Evolutionary conservation across 2,888 invertebrate genomes (phyloP), one percentile per base, ranked within the genome.

Genomic region (Julus scandinavius): DNA sequence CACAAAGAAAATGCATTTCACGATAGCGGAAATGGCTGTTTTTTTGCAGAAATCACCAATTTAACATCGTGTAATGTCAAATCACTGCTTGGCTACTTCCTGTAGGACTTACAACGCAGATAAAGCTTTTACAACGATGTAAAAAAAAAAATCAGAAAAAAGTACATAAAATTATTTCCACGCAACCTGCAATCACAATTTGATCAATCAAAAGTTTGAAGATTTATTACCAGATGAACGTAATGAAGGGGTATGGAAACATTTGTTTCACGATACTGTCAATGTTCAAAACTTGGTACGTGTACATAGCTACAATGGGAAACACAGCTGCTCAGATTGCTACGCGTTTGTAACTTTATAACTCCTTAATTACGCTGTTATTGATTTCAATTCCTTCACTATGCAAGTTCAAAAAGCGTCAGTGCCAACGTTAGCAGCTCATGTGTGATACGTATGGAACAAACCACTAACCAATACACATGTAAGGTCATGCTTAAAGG

Each of bases 51-150:
- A 72, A 72, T 72, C 72, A 72, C 72, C 72, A 72, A 72, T 72
- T 72, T 72, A 72, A 72, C 72, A 72, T 72, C 72, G 29, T 72
- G 72, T 72, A 72, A 72, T 72, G 72, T 72, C n/a, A 72, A 72
- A 72, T 72, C 72, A 5, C 72, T 72, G 72, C 9, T 20, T 72
- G 72, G 29, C 29, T 72, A 29, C 11, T 72, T 72, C 72, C 72
- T 72, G 72, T 1, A 72, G 6, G 72, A 1, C 45, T 72, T 72
- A 29, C 29, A 20, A 72, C 72, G n/a, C 29, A 29, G 6, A 20
- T 72, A 20, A 72, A 20, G 58, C 11, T n/a, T 63, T 17, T 63
- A n/a, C n/a, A 63, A 5, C 58, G 58, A 63, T 63, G n/a, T 5
- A n/a, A n/a, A 63, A 63, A 63, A 63, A 4, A 63, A 63, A 63